Evolutionary conservation across 2,888 invertebrate genomes (phyloP), one percentile per base, ranked within the genome.

Genomic region (Ceramica pisi): DNA sequence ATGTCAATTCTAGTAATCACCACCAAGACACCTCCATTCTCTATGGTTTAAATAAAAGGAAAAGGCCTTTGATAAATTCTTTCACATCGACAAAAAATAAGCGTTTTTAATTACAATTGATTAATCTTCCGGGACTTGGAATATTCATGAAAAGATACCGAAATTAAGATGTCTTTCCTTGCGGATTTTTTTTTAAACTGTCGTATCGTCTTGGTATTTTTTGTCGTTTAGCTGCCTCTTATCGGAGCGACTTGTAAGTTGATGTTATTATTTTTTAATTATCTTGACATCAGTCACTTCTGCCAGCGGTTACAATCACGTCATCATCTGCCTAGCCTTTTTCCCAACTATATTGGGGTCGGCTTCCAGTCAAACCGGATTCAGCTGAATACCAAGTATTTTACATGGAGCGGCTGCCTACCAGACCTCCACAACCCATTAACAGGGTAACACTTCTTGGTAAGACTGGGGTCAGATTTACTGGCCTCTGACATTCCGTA

Each of bases 91-190:
- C 71, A 61, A 66, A 75, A 72, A 75, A 67, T 71, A 67, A 67
- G 50, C 69, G 35, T 35, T 66, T 65, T 44, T 82, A 82, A 82
- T 71, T 71, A 69, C 56, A 82, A 78, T 68, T 81, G 66, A 78
- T 81, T 73, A 73, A 73, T 73, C 31, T 59, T 59, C 38, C 26
- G 62, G 35, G 51, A 51, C 14, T 56, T 53, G 31, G 65, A 68
- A 60, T 75, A 77, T 75, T 75, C 44, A 77, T 57, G 70, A 64
- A 31, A 44, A 35, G 35, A 38, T 46, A 44, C 79, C 19, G 19
- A 61, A 61, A 79, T 65, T 16, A 63, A 62, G 26, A 38, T 44
- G 21, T 35, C 35, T 23, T 35, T 63, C 60, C 41, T 68, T 59
- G n/a, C 1, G n/a, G 5, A 31, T 12, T 16, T 1, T 56, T 53